A percentile compares a stretch with the other conserved stretches of the same genome.
phyloP scores from a whole-genome alignment of 2,888 invertebrate species.

The Nyleta sp. region DNA sequence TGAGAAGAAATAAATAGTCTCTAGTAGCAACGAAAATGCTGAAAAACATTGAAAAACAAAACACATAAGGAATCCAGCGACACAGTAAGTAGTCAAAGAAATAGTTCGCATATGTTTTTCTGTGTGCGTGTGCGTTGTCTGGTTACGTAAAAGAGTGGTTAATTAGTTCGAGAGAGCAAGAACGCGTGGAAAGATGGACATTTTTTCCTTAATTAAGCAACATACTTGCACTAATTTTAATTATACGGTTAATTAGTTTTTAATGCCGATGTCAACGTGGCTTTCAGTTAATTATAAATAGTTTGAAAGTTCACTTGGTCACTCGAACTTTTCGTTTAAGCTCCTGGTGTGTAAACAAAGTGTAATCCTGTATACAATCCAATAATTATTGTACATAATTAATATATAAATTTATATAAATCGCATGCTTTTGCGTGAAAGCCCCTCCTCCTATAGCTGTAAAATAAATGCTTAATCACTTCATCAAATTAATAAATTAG shows the following conservation, averaged over 20 bases:
- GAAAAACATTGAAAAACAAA: slow-evolving; percentile 43
- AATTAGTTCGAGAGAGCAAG: slow-evolving; percentile 53
- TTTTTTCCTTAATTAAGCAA: neutral
- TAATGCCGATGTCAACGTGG: neutral
- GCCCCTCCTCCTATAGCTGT: slow-evolving; percentile 81
- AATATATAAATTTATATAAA: slow-evolving; percentile 72
- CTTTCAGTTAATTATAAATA: slow-evolving; percentile 7
- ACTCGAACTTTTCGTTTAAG: slow-evolving; percentile 52
- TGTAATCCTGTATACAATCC: slow-evolving; percentile 70
- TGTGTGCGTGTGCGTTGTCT: slow-evolving; percentile 56
- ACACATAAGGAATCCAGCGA: slow-evolving; percentile 60
- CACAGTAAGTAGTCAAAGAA: slow-evolving; percentile 64
- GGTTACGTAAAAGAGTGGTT: slow-evolving; percentile 52
- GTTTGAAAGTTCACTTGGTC: slow-evolving; percentile 38
- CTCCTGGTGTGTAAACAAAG: slow-evolving; percentile 65
- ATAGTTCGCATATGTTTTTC: slow-evolving; percentile 50
- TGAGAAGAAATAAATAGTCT: slow-evolving; percentile 25
- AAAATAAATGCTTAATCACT: slow-evolving; percentile 78
- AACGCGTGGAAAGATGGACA: neutral
- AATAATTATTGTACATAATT: slow-evolving; percentile 68
- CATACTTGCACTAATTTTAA: slow-evolving; percentile 15
- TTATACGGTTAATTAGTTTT: slow-evolving; percentile 15
- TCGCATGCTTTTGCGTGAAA: slow-evolving; percentile 78
- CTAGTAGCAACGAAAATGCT: slow-evolving; percentile 58
- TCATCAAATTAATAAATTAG: slow-evolving; percentile 79